These are phyloP conservation scores for Dicranocentrus wangi DNA, from an alignment of 2,888 invertebrate genomes.

Conservation along the genomic window DNA sequence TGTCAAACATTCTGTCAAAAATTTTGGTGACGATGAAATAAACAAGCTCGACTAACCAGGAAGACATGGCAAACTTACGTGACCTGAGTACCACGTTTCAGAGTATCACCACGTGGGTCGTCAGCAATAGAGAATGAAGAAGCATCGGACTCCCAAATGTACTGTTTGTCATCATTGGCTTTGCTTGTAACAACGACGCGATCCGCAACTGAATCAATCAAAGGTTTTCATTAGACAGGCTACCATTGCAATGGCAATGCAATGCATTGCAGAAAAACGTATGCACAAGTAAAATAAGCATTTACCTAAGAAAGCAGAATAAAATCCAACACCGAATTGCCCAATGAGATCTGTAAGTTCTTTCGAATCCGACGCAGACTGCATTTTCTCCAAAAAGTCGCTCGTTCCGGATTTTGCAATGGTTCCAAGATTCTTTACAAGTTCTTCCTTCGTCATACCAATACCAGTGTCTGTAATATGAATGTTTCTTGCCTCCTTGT, in stretches of 20 bases:
- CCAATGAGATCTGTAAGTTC: conserved; percentile 98
- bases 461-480: conserved; percentile 97
- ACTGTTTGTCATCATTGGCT: conserved; percentile 93
- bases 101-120: conserved; percentile 94
- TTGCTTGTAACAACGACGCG: conserved; percentile 96
- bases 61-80: conserved; percentile 78
- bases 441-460: conserved; percentile 96
- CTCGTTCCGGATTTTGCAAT: conserved; percentile 98
- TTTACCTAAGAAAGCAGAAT: conserved; percentile 89
- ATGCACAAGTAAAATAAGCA: too few species aligned
- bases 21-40: background rate
- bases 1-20: too few species aligned
- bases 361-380: conserved; percentile 78
- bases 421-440: conserved; percentile 96
- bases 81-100: conserved; percentile 91
- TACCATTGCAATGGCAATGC: too few species aligned
- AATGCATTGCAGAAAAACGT: background rate
- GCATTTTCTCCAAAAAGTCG: conserved; percentile 94
- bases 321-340: conserved; percentile 99
- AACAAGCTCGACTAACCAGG: background rate
- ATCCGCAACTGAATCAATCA: conserved; percentile 84
- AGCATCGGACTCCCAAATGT: conserved; percentile 99
- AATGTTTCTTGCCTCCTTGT: conserved; percentile 91
- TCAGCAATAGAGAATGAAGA: conserved; percentile 89
- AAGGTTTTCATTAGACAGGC: too few species aligned